Conservation (phyloP, 1,140 invertebrate genomes). For the Pissodes strobi region DNA sequence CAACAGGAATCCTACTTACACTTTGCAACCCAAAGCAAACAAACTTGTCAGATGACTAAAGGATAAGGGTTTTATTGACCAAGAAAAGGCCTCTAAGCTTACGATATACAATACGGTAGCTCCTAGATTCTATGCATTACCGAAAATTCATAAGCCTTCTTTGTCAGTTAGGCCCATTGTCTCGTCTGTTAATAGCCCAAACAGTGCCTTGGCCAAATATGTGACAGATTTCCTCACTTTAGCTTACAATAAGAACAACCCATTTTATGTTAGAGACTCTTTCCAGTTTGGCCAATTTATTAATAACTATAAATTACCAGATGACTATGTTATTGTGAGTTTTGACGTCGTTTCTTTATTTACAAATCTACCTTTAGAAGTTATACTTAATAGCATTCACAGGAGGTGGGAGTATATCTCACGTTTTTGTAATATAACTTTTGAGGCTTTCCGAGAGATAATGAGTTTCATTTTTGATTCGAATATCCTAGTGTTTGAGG, state of each 20-base stretch:
- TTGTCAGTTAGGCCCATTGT: constrained; percentile 17
- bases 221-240: constrained; percentile 17
- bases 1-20: constrained; percentile 6
- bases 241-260: constrained; percentile 14
- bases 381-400: not conserved
- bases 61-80: constrained; percentile 2
- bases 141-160: constrained; percentile 17
- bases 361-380: too few relatives aligned
- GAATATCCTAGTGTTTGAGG: constrained; percentile 15
- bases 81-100: not conserved
- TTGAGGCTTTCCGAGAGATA: constrained; percentile 15
- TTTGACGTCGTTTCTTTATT: constrained; percentile 15
- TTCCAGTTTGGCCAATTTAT: constrained; percentile 22
- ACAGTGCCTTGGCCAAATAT: constrained; percentile 15
- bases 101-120: constrained; percentile 7
- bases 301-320: constrained; percentile 21
- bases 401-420: constrained; percentile 13
- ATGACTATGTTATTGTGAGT: too few relatives aligned
- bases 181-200: constrained; percentile 16
- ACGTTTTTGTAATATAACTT: constrained; percentile 11
- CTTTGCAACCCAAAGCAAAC: constrained; percentile 12
- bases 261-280: constrained; percentile 21
- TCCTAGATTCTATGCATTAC: constrained; percentile 8
- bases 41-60: constrained; percentile 3
- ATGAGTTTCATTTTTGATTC: constrained; percentile 25